Base-by-base conservation (phyloP, 1,140 invertebrate species). In the Eueides isabella region DNA sequence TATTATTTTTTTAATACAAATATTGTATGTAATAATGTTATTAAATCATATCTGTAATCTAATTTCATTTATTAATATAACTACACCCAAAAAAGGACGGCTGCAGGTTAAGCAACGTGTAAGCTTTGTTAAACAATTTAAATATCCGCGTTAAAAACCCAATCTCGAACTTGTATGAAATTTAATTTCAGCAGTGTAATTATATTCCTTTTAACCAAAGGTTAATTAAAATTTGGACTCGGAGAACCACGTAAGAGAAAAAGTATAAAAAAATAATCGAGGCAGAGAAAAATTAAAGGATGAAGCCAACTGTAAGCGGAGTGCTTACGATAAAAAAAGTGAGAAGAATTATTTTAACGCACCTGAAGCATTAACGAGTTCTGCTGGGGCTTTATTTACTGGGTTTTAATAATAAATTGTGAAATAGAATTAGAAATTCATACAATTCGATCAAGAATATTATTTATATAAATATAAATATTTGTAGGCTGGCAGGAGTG, bases 231-330 rank as follows among this genome's bases (percentile, higher is more conserved):
- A 64, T 74, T 69, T 74, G 35, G 61, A 30, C 19, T 62, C 67
- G 66, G 38, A 71, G 44, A 61, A 75, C 31, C 64, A 62, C 62
- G 67, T 75, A 61, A 70, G 63, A 69, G 63, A 75, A 75, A 89
- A 85, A 82, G 77, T 81, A 83, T 79, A 74, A 74, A 83, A n/a
- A 83, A 84, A 83, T 80, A 83, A 87, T 83, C 72, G 77, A 81
- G 77, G 72, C 79, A 77, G 77, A 79, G 78, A 86, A 84, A 86
- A 87, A 87, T 84, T 87, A 84, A 85, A 84, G 86, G 74, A 85
- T 85, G 82, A 86, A 87, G 81, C 83, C 83, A 77, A 81, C 78
- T 82, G 82, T 86, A 87, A 88, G 77, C 81, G 83, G 83, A 86
- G 79, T 84, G 81, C 80, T 86, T 81, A 77, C 72, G 79, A 85